phyloP scores from a whole-genome alignment of 2,797 vertebrate species.

The Mareca penelope region DNA sequence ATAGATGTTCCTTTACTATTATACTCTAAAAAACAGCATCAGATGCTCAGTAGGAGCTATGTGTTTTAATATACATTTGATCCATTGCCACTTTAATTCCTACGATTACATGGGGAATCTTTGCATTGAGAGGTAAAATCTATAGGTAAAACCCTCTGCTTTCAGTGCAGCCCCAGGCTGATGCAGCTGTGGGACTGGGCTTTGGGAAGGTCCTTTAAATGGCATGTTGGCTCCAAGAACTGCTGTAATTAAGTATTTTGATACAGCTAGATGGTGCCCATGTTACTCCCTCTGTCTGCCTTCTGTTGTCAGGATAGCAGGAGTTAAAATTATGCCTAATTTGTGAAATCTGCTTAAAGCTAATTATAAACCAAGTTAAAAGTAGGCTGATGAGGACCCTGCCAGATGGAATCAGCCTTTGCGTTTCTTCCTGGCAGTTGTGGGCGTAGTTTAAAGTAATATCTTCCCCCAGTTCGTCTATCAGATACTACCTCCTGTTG shows the following conservation, averaged over 20 bases:
- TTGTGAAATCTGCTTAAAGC: background rate
- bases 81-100: background rate
- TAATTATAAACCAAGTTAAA: constrained; percentile 23
- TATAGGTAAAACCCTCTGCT: background rate
- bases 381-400: background rate
- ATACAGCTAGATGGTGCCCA: background rate
- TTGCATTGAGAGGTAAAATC: background rate
- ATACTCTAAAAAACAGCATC: accelerated
- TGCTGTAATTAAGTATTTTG: background rate
- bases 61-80: background rate
- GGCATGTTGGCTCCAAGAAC: background rate
- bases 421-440: background rate
- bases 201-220: accelerated
- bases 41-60: background rate
- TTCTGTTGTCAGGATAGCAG: background rate
- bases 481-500: background rate
- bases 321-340: background rate
- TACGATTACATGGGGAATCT: accelerated
- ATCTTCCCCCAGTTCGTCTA: background rate
- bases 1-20: background rate
- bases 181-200: background rate
- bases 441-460: background rate
- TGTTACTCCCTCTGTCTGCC: background rate
- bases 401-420: background rate
- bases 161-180: background rate